Conservation (phyloP, 2,888 invertebrate genomes). For the Cataglyphis livida region DNA sequence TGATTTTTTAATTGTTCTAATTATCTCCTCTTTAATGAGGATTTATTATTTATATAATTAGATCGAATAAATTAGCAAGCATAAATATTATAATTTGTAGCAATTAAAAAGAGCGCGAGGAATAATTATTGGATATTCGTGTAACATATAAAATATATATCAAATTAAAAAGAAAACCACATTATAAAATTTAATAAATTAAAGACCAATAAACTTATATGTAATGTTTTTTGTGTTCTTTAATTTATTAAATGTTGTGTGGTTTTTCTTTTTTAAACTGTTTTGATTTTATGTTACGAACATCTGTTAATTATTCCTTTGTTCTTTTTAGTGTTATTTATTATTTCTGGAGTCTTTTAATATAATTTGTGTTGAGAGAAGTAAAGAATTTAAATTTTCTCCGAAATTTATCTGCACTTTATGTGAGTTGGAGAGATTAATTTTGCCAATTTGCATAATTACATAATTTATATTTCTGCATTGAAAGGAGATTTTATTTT, state of each 20-base stretch:
- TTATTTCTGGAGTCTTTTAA: not conserved
- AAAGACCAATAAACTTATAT: too few species aligned
- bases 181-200: too few species aligned
- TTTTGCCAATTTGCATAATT: not conserved
- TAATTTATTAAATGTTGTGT: too few species aligned
- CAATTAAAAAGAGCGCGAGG: too few species aligned
- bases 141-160: too few species aligned
- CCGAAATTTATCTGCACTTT: not conserved
- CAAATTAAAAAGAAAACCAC: too few species aligned
- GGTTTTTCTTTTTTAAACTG: too few species aligned
- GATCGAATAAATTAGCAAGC: not conserved
- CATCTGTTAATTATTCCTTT: too few species aligned
- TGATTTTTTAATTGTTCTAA: not conserved
- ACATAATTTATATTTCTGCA: slow-evolving; percentile 1
- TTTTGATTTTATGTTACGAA: too few species aligned
- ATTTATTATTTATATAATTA: not conserved
- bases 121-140: too few species aligned
- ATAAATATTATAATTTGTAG: not conserved
- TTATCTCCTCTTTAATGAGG: not conserved
- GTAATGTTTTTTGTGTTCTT: too few species aligned
- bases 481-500: not conserved
- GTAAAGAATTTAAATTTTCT: not conserved
- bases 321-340: too few species aligned
- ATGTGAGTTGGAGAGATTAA: not conserved
- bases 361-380: not conserved